Conservation (phyloP, 2,113 vertebrate species). For the Ciconia stormi region DNA sequence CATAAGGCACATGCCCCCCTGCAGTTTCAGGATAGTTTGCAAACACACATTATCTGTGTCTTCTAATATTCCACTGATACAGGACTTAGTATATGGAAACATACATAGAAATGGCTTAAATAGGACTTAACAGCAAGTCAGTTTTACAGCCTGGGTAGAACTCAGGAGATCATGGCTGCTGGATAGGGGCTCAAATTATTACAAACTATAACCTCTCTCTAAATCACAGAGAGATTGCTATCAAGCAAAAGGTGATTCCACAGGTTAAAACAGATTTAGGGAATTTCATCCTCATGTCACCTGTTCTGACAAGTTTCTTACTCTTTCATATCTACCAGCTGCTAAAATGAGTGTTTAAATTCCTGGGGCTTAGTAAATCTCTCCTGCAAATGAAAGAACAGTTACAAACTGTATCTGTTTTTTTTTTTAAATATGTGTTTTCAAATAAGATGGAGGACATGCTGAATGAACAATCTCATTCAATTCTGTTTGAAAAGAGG, state of each 20-base stretch:
- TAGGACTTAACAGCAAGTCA: background rate
- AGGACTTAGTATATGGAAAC: background rate
- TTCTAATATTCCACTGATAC: background rate
- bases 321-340: background rate
- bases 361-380: background rate
- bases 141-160: background rate
- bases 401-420: background rate
- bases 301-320: conserved; percentile 15
- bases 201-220: background rate
- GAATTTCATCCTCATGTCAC: background rate
- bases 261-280: conserved; percentile 20
- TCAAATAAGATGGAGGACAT: background rate
- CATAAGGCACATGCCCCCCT: background rate
- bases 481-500: background rate
- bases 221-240: background rate
- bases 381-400: background rate
- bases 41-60: background rate
- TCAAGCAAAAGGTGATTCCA: background rate
- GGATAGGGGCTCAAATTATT: background rate
- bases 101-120: background rate
- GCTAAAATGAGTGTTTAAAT: background rate
- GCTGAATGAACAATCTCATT: background rate
- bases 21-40: background rate
- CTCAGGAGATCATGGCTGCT: background rate
- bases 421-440: background rate